Base-by-base conservation (phyloP, 2,797 vertebrate genomes). In the Tiaroga cobitis region DNA sequence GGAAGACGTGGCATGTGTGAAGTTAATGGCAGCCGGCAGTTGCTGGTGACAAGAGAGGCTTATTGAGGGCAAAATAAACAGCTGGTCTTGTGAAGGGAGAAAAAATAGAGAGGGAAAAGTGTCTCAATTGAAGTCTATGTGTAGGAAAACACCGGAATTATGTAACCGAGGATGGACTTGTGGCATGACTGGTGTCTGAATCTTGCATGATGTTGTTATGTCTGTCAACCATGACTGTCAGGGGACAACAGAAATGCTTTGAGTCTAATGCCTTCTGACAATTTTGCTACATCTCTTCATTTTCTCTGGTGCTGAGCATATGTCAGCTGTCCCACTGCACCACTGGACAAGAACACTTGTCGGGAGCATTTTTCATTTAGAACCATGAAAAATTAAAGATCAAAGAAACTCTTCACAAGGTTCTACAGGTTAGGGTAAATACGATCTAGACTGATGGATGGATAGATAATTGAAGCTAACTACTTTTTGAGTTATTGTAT, bases 261-360 rank as follows among this genome's bases (percentile, higher is more conserved):
- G 91, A 93, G 88, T 86, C 80, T 89, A 90, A 93, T 89, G 81
- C 79, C 78, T 90, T 80, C 76, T 91, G 92, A 92, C 90, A 92
- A 86, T 90, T 75, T 91, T 88, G 85, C 75, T 54, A 46, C 89
- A 87, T 84, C 86, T 92, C 87, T 90, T 89, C 88, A 89, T 92
- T 91, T 90, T 82, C 91, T 86, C 88, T 89, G 74, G 83, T 90
- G 89, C 90, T 87, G 85, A 91, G 88, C 89, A 90, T 89, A 89
- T 90, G 89, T 90, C 90, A 88, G 81, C 91, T 87, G 86, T 92
- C 87, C 86, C 80, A 85, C 69, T 72, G 86, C 74, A 79, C 41
- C 78, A 24, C 39, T 76, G 37, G 80, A 69, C 26, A 81, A 87
- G 69, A 86, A 75, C 59, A 70, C 74, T 69, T 82, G 72, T 73